phyloP scores from a whole-genome alignment of 2,113 vertebrate species.

The Apaloderma vittatum region DNA sequence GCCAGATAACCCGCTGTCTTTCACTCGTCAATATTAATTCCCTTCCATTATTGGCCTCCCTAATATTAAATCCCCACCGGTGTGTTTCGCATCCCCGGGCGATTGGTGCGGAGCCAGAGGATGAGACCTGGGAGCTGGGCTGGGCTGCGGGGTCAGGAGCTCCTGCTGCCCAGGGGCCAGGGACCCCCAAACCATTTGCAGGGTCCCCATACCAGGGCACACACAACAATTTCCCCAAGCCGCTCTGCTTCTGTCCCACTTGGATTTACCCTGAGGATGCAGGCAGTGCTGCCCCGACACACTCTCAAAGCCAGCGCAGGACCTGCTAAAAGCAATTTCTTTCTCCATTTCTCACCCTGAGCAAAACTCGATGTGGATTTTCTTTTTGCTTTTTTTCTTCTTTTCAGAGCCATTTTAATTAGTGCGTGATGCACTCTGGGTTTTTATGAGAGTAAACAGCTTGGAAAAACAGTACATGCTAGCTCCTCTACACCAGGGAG shows the following conservation, averaged over 20 bases:
- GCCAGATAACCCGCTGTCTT: background rate
- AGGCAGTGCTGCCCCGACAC: background rate
- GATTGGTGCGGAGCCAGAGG: fast-evolving
- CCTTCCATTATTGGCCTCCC: background rate
- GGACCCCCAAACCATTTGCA: background rate
- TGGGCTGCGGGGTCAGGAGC: background rate
- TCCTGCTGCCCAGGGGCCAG: background rate
- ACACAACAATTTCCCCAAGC: background rate
- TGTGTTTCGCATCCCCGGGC: background rate
- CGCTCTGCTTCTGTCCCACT: background rate
- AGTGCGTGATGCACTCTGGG: background rate
- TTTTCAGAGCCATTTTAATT: slow-evolving; percentile 52
- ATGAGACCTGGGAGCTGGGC: background rate
- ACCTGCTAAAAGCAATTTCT: background rate
- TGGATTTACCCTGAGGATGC: background rate
- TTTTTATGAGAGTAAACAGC: slow-evolving; percentile 56
- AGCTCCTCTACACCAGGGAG: slow-evolving; percentile 49
- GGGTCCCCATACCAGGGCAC: background rate
- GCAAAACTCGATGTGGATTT: background rate
- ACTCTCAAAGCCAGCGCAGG: background rate
- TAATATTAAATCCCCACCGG: fast-evolving
- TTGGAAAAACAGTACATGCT: slow-evolving; percentile 16
- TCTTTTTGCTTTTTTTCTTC: background rate
- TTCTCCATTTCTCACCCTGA: background rate
- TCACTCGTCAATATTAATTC: background rate